Evolutionary conservation across 2,113 vertebrate genomes (phyloP), one percentile per base, ranked within the genome.

Genomic region (Octodon degus): DNA sequence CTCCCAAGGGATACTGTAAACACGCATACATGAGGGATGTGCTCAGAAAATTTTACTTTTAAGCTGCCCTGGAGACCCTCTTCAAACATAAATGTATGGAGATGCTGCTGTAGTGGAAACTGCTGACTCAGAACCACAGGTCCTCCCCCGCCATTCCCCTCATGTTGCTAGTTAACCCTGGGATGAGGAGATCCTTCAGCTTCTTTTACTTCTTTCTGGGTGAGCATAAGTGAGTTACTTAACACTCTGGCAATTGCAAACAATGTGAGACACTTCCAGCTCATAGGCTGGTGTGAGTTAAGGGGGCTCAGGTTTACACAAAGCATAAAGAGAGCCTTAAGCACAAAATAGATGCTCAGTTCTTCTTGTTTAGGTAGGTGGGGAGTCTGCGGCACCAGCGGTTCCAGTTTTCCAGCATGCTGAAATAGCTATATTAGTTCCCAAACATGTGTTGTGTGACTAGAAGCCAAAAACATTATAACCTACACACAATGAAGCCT

Each of bases 131-230:
- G 68, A 83, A 63, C 32, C 50, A 27, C 10, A 53, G 4, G 43
- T 1, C 50, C 30, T 7, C 37, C 13, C 81, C n/a, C 14, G 8
- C 13, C 20, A 24, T 55, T 87, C 43, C 76, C 13, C 72, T 79
- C 40, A 47, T 34, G 77, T 82, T 92, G 40, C 60, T 65, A 55
- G 14, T 55, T 60, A 53, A 88, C n/a, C 5, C 65, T 67, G 82
- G 58, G 14, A 5, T 70, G 37, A 14, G 37, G 62, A 34, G 19
- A 37, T 72, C 30, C n/a, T 80, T 80, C 63, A 58, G 24, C 17
- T 19, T 87, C 50, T 83, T 58, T 87, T 65, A 58, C 84, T 93
- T 94, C 84, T 93, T 94, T 37, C 65, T 72, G 20, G 30, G 40
- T 65, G 37, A 82, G 27, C 10, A 53, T 85, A 63, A 67, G n/a